Evolutionary conservation across 2,888 invertebrate species (phyloP).

Genomic region (Ferdinandea cuprea): DNA sequence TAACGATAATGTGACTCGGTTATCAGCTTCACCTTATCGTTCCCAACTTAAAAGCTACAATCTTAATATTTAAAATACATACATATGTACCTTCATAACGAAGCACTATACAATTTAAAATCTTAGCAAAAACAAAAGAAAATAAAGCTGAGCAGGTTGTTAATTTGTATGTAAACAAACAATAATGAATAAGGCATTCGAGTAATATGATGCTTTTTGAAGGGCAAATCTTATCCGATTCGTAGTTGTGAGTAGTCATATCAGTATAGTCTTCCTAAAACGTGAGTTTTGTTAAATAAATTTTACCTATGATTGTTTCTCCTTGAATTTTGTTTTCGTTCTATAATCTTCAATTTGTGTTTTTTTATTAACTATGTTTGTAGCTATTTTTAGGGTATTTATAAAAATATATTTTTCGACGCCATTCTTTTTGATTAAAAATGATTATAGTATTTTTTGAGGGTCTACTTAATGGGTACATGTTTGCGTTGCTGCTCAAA

Average conservation of each 20-base stretch:
- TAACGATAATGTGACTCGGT: conserved; percentile 5
- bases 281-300: conserved; percentile 5
- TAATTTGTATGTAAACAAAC: conserved; percentile 4
- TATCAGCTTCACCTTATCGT: not conserved
- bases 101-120: not conserved
- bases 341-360: not conserved
- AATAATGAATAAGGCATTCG: too few relatives aligned
- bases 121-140: not conserved
- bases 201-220: not conserved
- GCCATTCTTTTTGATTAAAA: not conserved
- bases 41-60: too few relatives aligned
- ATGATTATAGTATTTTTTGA: too few relatives aligned
- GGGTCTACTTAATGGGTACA: too few relatives aligned
- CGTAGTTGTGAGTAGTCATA: conserved; percentile 1
- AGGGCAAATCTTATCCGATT: not conserved
- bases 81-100: too few relatives aligned
- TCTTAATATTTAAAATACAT: too few relatives aligned
- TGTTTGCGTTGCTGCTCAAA: too few relatives aligned
- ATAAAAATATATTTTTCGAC: not conserved
- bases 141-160: conserved; percentile 1
- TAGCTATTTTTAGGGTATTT: not conserved
- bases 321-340: not conserved
- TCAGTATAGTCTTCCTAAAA: too few relatives aligned
- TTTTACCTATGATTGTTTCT: not conserved
- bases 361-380: not conserved